Conservation (phyloP, 2,888 invertebrate genomes). For the Caenorhabditis japonica region DNA sequence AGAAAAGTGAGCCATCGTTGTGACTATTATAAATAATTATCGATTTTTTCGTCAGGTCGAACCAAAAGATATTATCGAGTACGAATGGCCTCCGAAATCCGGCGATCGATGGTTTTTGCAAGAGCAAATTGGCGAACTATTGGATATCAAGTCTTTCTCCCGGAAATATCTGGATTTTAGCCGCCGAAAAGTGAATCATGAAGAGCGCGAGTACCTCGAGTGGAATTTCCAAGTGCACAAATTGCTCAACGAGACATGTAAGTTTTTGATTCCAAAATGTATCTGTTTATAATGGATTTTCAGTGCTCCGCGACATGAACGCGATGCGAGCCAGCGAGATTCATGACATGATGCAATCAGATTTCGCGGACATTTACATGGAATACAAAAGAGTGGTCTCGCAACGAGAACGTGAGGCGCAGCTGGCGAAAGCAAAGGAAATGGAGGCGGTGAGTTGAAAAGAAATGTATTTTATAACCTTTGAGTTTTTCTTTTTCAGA, state of each 20-base stretch:
- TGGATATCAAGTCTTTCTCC: slow-evolving; percentile 95
- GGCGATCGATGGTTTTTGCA: slow-evolving; percentile 80
- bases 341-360: slow-evolving; percentile 92
- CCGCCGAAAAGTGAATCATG: slow-evolving; percentile 82
- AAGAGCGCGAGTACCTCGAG: slow-evolving; percentile 88
- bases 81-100: slow-evolving; percentile 75
- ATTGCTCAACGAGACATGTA: slow-evolving; percentile 62
- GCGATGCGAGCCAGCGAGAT: slow-evolving; percentile 82
- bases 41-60: slow-evolving; percentile 35
- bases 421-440: slow-evolving; percentile 78
- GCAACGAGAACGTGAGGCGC: slow-evolving; percentile 78
- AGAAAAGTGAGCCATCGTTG: slow-evolving; percentile 4
- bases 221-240: slow-evolving; percentile 81
- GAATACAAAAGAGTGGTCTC: slow-evolving; percentile 60
- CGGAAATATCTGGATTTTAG: slow-evolving; percentile 82
- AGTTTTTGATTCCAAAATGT: slow-evolving; percentile 11
- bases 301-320: slow-evolving; percentile 71
- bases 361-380: slow-evolving; percentile 94
- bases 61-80: slow-evolving; percentile 72
- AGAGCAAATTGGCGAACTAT: slow-evolving; percentile 93
- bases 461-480: too few species aligned
- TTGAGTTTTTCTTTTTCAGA: slow-evolving; percentile 24
- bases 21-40: slow-evolving; percentile 10
- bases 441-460: slow-evolving; percentile 77
- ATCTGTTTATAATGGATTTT: neutral